These are phyloP conservation scores for Meloidogyne exigua DNA, from an alignment of 1,140 invertebrate species.

Conservation along the genomic window DNA sequence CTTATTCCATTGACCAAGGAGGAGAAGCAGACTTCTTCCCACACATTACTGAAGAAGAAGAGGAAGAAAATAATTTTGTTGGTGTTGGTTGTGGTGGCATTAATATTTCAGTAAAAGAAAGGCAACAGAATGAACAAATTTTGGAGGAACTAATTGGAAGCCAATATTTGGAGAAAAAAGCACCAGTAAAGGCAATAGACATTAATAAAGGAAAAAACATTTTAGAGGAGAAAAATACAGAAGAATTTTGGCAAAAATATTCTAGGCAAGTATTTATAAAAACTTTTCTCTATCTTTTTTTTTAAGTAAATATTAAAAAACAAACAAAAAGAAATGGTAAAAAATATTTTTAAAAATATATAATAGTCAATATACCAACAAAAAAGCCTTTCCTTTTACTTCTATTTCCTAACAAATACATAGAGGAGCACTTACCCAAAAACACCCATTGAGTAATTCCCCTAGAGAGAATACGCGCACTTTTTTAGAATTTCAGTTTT, in stretches of 20 bases:
- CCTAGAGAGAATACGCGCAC: neutral
- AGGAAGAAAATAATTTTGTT: neutral
- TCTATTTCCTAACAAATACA: neutral
- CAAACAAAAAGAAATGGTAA: neutral
- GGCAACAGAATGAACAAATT: slow-evolving; percentile 14
- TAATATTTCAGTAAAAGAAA: neutral
- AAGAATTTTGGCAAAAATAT: neutral
- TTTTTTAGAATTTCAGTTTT: neutral
- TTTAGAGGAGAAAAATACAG: neutral
- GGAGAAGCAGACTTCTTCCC: neutral
- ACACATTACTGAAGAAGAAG: neutral
- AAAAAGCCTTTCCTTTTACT: too few relatives aligned
- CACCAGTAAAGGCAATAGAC: neutral
- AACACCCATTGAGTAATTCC: neutral
- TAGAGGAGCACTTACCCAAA: neutral
- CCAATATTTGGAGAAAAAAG: neutral
- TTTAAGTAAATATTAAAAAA: neutral
- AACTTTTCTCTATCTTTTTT: neutral
- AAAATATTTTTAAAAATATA: neutral
- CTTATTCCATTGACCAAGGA: slow-evolving; percentile 3
- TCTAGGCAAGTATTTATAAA: neutral
- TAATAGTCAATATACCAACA: neutral
- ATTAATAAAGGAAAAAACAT: slow-evolving; percentile 2
- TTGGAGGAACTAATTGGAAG: neutral
- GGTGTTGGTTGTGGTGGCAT: neutral